Evolutionary conservation across 2,113 vertebrate genomes (phyloP).

Genomic region (Scatophagus argus): DNA sequence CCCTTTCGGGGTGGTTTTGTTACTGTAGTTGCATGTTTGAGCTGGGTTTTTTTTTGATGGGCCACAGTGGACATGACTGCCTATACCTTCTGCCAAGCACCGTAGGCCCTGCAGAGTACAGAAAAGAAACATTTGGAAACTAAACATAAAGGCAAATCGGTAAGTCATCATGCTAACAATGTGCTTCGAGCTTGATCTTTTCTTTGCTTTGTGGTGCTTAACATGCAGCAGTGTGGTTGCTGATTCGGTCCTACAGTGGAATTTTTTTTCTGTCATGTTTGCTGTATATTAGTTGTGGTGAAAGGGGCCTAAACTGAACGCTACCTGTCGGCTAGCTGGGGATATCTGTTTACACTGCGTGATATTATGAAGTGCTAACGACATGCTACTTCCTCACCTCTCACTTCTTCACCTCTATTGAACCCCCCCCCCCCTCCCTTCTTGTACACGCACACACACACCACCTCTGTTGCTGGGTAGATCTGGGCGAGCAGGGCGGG

Average conservation of each 20-base stretch:
- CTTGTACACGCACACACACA: slow-evolving; percentile 6
- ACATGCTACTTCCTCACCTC: slow-evolving; percentile 65
- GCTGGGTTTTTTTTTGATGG: slow-evolving; percentile 41
- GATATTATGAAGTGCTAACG: slow-evolving; percentile 57
- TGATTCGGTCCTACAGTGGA: neutral
- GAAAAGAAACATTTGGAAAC: slow-evolving; percentile 66
- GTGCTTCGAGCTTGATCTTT: slow-evolving; percentile 30
- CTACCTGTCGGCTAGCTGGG: slow-evolving; percentile 51
- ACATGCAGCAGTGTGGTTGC: neutral
- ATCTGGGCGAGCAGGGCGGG: slow-evolving; percentile 33
- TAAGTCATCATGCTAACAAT: slow-evolving; percentile 70
- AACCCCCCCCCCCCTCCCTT: slow-evolving; percentile 10
- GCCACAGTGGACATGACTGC: slow-evolving; percentile 69
- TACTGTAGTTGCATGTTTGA: slow-evolving; percentile 66
- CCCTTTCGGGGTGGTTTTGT: slow-evolving; percentile 49
- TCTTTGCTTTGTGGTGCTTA: slow-evolving; percentile 14
- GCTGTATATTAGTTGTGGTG: slow-evolving; percentile 16
- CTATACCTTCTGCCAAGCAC: slow-evolving; percentile 64
- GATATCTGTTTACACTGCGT: slow-evolving; percentile 58
- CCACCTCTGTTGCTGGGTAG: slow-evolving; percentile 75
- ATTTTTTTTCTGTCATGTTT: slow-evolving; percentile 23
- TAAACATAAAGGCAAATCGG: slow-evolving; percentile 65
- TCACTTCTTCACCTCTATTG: slow-evolving; percentile 57
- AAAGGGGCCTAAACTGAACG: slow-evolving; percentile 35
- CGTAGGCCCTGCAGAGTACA: slow-evolving; percentile 62